Base-by-base conservation (phyloP, 2,888 invertebrate species). In the Coelinius sp. region DNA sequence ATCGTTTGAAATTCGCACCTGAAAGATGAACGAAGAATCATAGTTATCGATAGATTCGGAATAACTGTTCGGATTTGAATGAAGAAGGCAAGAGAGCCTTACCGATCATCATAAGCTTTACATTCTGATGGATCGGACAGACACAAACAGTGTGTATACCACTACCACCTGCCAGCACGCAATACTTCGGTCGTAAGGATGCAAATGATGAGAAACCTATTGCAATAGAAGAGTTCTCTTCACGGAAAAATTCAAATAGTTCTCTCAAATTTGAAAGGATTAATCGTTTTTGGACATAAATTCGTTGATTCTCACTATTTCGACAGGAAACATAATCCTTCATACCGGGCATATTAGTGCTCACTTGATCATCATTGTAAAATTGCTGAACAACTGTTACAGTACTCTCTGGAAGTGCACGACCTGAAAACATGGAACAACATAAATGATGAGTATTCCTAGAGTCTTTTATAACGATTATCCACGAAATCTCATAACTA, bases 111-210 rank as follows among this genome's bases (percentile, higher is more conserved):
- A 73, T 70, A 31, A 76, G 56, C 41, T 76, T 75, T 0, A 73
- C 63, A 65, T 75, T 76, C 63, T 76, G 68, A 44, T 76, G 75
- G 2, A 69, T 71, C 8, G 56, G 41, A 27, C 71, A 76, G 8
- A 73, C 75, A 25, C 73, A 76, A 5, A 75, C 69, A 5, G 71
- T 63, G 63, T 76, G 75, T n/a, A 73, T 73, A 31, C 76, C 76
- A 31, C 49, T 62, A 12, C 63, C 22, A 22, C 70, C 71, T 27
- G 73, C 76, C 12, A 76, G 17, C 1, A 76, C 66, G 35, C 76
- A 75, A 49, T 71, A 14, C 46, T 68, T 44, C 6, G 74, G 76
- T 31, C 74, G 49, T 24, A 76, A 35, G 17, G 24, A 25, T 14
- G 75, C 71, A 68, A 73, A 76, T 49, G 56, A 70, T 2, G 72